phyloP scores from a whole-genome alignment of 92 coral and sea anemone species.

The Isaurus tuberculatus region DNA sequence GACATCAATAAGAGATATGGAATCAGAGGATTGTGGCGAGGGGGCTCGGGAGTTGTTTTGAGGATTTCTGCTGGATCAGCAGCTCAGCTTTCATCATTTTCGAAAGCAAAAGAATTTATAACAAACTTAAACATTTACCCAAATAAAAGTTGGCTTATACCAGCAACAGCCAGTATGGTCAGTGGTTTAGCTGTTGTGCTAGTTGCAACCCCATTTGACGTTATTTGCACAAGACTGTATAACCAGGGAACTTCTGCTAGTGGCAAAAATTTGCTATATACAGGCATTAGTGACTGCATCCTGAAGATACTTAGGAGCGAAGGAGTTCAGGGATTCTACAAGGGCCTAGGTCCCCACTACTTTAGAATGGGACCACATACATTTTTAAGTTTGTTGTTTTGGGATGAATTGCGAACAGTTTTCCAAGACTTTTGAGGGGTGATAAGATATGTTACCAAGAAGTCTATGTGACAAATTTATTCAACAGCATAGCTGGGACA shows the following conservation, averaged over 20 bases:
- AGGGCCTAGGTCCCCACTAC: constrained; percentile 96
- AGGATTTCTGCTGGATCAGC: constrained; percentile 93
- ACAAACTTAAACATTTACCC: constrained; percentile 58
- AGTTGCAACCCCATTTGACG: constrained; percentile 96
- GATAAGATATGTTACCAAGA: too few species aligned
- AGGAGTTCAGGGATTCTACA: constrained; percentile 92
- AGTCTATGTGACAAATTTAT: too few species aligned
- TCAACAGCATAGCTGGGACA: too few species aligned
- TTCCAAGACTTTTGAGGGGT: constrained; percentile 42
- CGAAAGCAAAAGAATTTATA: constrained; percentile 78
- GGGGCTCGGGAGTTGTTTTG: constrained; percentile 82
- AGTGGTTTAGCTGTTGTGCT: constrained; percentile 93
- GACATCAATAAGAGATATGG: constrained; percentile 79
- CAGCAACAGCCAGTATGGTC: constrained; percentile 88
- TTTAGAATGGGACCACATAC: constrained; percentile 98
- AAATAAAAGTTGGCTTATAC: constrained; percentile 83
- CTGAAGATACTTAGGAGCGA: constrained; percentile 83
- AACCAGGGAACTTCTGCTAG: constrained; percentile 87
- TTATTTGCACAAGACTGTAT: constrained; percentile 88
- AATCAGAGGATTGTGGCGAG: constrained; percentile 90
- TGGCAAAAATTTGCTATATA: constrained; percentile 80
- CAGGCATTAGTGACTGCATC: constrained; percentile 87
- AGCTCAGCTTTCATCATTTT: constrained; percentile 94
- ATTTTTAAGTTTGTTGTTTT: constrained; percentile 84
- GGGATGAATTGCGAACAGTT: constrained; percentile 83